Percentiles rank a stretch among this genome's conserved stretches.
Evolutionary conservation across 2,113 vertebrate species (phyloP).

Genomic region (Paedocypris sp.): DNA sequence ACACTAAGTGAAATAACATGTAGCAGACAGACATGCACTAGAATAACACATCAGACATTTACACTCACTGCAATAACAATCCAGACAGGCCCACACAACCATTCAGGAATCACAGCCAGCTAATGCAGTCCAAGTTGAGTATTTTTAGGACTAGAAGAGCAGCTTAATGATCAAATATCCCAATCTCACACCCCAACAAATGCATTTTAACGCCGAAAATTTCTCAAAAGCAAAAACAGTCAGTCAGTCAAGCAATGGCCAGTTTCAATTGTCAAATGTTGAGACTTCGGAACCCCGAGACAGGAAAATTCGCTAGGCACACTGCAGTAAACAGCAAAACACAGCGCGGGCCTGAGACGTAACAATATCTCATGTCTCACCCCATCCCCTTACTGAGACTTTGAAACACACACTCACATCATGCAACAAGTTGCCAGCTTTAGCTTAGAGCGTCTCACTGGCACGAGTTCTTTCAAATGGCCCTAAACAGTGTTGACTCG

Average conservation of each 20-base stretch:
- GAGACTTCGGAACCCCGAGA: background rate
- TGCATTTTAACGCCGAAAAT: background rate
- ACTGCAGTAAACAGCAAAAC: conserved; percentile 1
- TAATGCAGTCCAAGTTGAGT: conserved; percentile 8
- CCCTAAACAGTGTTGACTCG: conserved; percentile 9
- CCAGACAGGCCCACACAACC: background rate
- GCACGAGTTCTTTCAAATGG: conserved; percentile 7
- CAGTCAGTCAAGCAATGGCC: background rate
- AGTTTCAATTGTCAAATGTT: background rate
- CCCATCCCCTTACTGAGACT: background rate
- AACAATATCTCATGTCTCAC: conserved; percentile 11
- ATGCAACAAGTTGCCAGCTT: background rate
- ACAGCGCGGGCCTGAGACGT: background rate
- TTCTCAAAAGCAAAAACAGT: background rate
- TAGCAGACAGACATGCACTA: background rate
- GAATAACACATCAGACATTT: background rate
- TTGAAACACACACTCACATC: conserved; percentile 10
- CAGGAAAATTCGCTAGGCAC: background rate
- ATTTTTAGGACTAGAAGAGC: background rate
- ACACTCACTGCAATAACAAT: background rate
- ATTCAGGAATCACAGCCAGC: background rate
- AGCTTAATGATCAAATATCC: background rate
- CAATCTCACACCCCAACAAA: conserved; percentile 1
- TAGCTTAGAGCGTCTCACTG: background rate
- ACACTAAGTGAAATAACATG: background rate